Base-by-base conservation (phyloP, 2,113 vertebrate genomes). In the Micronycteris hirsuta region DNA sequence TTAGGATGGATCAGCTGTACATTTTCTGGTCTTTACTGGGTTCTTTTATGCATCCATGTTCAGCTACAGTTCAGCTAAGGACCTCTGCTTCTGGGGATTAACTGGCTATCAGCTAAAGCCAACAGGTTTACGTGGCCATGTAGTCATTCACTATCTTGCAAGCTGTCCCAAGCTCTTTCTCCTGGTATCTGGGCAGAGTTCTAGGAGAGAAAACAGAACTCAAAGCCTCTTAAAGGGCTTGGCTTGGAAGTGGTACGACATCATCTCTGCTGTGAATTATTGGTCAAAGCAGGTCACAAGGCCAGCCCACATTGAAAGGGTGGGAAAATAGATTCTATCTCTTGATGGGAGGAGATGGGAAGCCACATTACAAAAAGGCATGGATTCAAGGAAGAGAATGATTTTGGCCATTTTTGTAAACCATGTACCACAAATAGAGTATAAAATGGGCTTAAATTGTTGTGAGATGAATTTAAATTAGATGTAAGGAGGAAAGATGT, bases 171-270 rank as follows among this genome's bases (percentile, higher is more conserved):
- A 70, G n/a, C 76, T 94, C 71, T 22, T 49, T 77, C 36, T 28
- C 7, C 0, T 54, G 63, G 78, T 71, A 58, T 49, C 20, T 33
- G 24, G 36, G 4, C 8, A 67, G 78, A 92, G 45, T 52, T 83
- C 78, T 95, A 61, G 93, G 26, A 83, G 36, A 68, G 5, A 86
- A 45, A 82, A 88, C 10, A 91, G 43, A 85, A 93, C 78, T 90
- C 84, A 26, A 84, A 85, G 24, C 31, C 74, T 52, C 16, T 85
- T 70, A 52, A 71, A 8, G 38, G 43, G 61, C 14, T 19, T 36
- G 7, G 3, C 41, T 76, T 80, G 8, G 61, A 78, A 89, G 47
- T 56, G 33, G 12, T 36, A 73, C 45, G 36, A 0, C 4, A 0
- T 83, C 63, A 49, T 8, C n/a, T 86, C 86, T 80, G 45, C 41